Evolutionary conservation across 2,113 vertebrate species (phyloP).

Genomic region (Calypte anna): DNA sequence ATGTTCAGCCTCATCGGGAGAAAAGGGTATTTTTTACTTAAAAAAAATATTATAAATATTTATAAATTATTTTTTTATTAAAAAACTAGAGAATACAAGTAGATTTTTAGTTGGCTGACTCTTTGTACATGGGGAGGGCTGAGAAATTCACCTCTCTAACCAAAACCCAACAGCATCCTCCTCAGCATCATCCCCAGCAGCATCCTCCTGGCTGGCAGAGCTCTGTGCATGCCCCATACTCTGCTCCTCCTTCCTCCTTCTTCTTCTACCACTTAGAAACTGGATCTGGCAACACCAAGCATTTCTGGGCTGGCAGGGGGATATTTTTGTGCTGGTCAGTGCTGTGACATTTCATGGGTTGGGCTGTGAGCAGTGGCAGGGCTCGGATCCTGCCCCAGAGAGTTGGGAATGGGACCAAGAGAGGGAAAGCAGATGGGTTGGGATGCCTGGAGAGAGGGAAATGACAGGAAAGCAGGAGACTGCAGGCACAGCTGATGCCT

Average conservation of each 20-base stretch:
- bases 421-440: fast-evolving
- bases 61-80: too few relatives aligned
- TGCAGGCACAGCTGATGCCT: fast-evolving
- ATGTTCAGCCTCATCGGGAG: neutral
- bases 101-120: neutral
- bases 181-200: neutral
- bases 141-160: neutral
- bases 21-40: neutral
- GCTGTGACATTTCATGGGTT: neutral
- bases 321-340: neutral
- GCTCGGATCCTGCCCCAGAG: neutral
- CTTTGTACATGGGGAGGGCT: neutral
- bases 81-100: neutral
- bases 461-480: neutral
- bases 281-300: neutral
- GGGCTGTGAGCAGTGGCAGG: too few relatives aligned
- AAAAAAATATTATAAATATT: too few relatives aligned
- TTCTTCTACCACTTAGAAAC: neutral
- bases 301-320: neutral
- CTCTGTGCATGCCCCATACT: neutral
- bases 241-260: neutral
- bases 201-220: neutral
- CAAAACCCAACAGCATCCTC: neutral
- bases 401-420: fast-evolving
- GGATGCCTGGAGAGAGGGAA: fast-evolving